A percentile compares a stretch with the other conserved stretches of the same genome.
Evolutionary conservation across 2,113 vertebrate species (phyloP).

Genomic region (Pygoscelis adeliae): DNA sequence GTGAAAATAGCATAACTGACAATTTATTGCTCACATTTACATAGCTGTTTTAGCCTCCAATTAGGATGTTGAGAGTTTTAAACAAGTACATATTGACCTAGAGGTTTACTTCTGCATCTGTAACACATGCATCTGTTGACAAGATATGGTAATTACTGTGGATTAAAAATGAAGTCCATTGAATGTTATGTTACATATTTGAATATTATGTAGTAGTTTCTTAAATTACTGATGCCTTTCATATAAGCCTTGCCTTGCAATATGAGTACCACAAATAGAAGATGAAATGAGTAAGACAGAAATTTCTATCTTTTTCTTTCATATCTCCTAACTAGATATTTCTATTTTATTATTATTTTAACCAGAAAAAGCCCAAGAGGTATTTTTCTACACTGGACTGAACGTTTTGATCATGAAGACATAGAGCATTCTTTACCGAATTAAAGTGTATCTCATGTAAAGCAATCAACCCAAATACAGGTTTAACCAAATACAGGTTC

Average conservation of each 20-base stretch:
- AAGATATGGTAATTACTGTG: not conserved
- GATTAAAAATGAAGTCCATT: not conserved
- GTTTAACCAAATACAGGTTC: not conserved
- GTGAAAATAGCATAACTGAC: not conserved
- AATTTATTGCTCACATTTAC: not conserved
- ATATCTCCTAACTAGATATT: not conserved
- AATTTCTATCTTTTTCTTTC: not conserved
- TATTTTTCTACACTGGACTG: not conserved
- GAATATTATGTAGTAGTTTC: not conserved
- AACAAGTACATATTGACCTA: not conserved
- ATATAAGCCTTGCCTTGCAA: not conserved
- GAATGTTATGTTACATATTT: not conserved
- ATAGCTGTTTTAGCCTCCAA: not conserved
- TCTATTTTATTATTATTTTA: not conserved
- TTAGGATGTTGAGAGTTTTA: not conserved
- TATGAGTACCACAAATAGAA: not conserved
- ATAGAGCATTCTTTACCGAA: not conserved
- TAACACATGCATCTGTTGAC: not conserved
- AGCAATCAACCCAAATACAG: not conserved
- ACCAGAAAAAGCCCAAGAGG: not conserved
- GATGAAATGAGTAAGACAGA: not conserved
- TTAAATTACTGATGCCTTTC: not conserved
- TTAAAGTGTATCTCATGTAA: not conserved
- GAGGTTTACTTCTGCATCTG: not conserved
- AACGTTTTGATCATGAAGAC: not conserved